Evolutionary conservation across 1,140 invertebrate genomes (phyloP).

Genomic region (Oreohelix idahoensis): DNA sequence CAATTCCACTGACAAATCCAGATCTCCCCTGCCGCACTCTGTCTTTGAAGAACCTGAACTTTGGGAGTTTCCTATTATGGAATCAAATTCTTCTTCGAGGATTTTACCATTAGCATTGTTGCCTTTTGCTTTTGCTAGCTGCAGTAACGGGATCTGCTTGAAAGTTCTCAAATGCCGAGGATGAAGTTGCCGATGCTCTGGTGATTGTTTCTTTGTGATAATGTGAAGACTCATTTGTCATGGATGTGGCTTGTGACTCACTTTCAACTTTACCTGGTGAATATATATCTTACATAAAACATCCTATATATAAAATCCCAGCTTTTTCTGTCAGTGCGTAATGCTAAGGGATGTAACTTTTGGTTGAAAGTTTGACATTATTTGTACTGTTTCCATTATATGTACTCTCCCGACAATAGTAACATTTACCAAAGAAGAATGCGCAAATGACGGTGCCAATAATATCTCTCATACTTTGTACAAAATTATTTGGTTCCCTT

Average conservation of each 20-base stretch:
- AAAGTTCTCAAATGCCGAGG: conserved; percentile 5
- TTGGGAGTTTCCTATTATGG: conserved; percentile 42
- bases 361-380: too few species aligned
- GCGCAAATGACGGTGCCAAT: too few species aligned
- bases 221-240: not conserved
- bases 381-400: too few species aligned
- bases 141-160: not conserved
- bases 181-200: not conserved
- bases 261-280: not conserved
- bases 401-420: too few species aligned
- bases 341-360: too few species aligned
- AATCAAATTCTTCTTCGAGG: conserved; percentile 60
- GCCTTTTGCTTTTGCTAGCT: not conserved
- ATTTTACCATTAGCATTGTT: conserved; percentile 27
- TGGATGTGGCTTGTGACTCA: not conserved
- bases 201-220: not conserved
- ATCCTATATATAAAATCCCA: too few species aligned
- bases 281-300: too few species aligned
- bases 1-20: conserved; percentile 31
- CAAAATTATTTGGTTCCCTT: too few species aligned
- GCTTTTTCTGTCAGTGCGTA: too few species aligned
- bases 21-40: conserved; percentile 37
- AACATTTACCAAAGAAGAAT: too few species aligned
- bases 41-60: conserved; percentile 22
- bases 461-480: too few species aligned